Base-by-base conservation (phyloP, 2,797 vertebrate genomes). In the Catostomus latipinnis region DNA sequence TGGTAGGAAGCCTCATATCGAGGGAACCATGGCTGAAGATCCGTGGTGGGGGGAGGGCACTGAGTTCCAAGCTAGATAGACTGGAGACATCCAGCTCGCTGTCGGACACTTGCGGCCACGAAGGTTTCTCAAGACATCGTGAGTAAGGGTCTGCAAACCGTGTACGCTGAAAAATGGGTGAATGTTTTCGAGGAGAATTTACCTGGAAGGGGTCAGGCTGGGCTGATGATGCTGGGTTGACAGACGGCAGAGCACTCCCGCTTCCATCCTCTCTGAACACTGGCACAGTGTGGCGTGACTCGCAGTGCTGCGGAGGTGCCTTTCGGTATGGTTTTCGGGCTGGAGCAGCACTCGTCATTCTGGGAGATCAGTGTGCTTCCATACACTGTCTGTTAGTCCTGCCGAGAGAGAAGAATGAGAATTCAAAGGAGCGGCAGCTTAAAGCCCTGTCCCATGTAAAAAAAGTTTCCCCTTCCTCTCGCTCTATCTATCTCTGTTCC, bases 311-410 rank as follows among this genome's bases (percentile, higher is more conserved):
- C 0, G 97, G 97, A 0, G 98, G 98, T 0, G 98, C 97, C 93
- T 98, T 98, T 1, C 97, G 96, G 88, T 99, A 99, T 18, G 97
- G 97, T 92, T 98, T 99, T 93, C 96, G 96, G 65, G 93, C 86
- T 0, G 95, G 93, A 57, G 94, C 93, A 0, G 93, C 86, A 72
- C 95, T 98, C 16, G 93, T 95, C 97, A 98, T 98, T 86, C 90
- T 95, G 85, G 73, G 52, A 67, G 72, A 81, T 82, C 63, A 74
- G 78, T 75, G 67, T 84, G 75, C 53, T 76, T 85, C 82, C 74
- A 80, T 66, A 77, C 68, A 74, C 57, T 46, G 70, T 70, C 73
- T 1, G 80, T 86, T 76, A 83, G 86, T 91, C 87, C 93, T 94
- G 88, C 71, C 70, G 43, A 87, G 69, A 91, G 74, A 90, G 16